phyloP scores from a whole-genome alignment of 2,113 vertebrate genomes.

The Lepidothrix coronata region DNA sequence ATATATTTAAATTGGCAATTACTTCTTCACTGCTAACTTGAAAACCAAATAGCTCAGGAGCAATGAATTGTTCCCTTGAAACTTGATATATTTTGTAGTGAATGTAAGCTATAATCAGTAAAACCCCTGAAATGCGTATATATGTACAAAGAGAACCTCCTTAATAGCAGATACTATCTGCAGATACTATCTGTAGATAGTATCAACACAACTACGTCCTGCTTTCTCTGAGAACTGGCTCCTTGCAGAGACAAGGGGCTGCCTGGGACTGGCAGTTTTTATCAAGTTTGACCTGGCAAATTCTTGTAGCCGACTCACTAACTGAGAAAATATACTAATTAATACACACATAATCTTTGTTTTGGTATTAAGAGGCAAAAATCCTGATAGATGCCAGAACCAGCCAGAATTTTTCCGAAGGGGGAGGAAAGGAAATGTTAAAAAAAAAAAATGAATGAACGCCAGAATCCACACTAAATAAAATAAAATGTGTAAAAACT shows the following conservation, averaged over 20 bases:
- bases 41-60: not conserved
- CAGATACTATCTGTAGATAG: not conserved
- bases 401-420: not conserved
- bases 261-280: not conserved
- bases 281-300: not conserved
- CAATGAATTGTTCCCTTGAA: not conserved
- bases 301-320: not conserved
- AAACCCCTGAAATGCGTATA: not conserved
- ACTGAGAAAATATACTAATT: not conserved
- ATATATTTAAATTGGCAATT: not conserved
- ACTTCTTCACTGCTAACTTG: not conserved
- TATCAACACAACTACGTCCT: not conserved
- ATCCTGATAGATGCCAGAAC: not conserved
- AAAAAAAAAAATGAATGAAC: not conserved
- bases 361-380: not conserved
- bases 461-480: not conserved
- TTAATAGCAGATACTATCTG: not conserved
- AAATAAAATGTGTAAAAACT: not conserved
- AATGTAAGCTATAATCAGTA: not conserved
- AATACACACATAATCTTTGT: not conserved
- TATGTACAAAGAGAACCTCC: not conserved
- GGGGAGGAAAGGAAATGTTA: not conserved
- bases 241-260: not conserved
- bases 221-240: not conserved
- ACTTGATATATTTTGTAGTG: not conserved